These are phyloP conservation scores for Callaeas wilsoni DNA, from an alignment of 2,113 vertebrate genomes.

Conservation along the genomic window DNA sequence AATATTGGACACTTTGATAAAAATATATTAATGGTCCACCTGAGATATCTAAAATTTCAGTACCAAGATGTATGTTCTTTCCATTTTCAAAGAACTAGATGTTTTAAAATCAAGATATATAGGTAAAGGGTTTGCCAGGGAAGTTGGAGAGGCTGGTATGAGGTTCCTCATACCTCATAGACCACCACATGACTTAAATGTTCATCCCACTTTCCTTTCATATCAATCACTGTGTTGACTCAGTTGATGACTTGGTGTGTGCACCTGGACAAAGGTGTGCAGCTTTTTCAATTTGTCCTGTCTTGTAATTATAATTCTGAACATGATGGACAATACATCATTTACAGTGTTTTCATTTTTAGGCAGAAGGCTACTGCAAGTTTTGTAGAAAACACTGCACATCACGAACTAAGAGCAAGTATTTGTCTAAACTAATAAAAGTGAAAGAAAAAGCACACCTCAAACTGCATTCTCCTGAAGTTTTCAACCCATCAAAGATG, in stretches of 20 bases:
- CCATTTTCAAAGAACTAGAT: neutral
- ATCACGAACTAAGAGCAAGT: neutral
- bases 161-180: neutral
- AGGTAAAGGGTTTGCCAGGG: neutral
- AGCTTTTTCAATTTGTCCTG: neutral
- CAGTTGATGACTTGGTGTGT: neutral
- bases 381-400: neutral
- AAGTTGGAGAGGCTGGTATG: neutral
- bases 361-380: neutral
- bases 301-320: neutral
- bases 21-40: neutral
- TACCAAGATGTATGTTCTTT: neutral
- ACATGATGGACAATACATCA: neutral
- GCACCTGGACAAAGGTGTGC: neutral
- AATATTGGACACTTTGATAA: neutral
- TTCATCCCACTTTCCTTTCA: neutral
- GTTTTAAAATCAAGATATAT: neutral
- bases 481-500: neutral
- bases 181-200: neutral
- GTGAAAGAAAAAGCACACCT: neutral
- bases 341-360: neutral
- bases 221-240: neutral
- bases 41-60: neutral
- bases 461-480: neutral
- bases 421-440: neutral